These are phyloP conservation scores for Emydoidea blandingii DNA, from an alignment of 2,797 vertebrate genomes.

Conservation along the genomic window DNA sequence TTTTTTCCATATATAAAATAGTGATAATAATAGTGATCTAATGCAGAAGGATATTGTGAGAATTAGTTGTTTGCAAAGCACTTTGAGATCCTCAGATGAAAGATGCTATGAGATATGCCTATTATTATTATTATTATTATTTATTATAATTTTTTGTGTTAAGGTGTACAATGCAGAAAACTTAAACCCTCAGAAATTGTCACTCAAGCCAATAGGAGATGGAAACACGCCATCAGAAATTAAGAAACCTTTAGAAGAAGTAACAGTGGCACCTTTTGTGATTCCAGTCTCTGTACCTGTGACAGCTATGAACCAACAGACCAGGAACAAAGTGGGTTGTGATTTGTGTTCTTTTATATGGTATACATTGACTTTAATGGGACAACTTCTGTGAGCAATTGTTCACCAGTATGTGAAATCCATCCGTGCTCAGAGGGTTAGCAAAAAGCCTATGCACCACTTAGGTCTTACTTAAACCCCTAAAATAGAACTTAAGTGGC, in stretches of 20 bases:
- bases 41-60: accelerated
- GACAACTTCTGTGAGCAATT: not conserved
- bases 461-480: not conserved
- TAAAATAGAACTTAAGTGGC: not conserved
- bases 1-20: not conserved
- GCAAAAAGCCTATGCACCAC: not conserved
- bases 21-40: not conserved
- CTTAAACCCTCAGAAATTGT: slow-evolving; percentile 5
- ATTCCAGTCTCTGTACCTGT: slow-evolving; percentile 74
- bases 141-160: not conserved
- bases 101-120: no score
- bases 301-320: not conserved
- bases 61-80: not conserved
- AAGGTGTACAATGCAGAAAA: slow-evolving; percentile 41
- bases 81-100: no score
- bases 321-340: slow-evolving; percentile 32
- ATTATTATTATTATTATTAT: not conserved
- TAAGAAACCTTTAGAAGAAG: slow-evolving; percentile 3
- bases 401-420: not conserved
- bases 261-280: slow-evolving; percentile 35
- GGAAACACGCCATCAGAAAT: not conserved
- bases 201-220: not conserved
- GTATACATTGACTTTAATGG: not conserved
- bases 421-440: not conserved
- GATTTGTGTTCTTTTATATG: not conserved